A percentile compares a stretch with the other conserved stretches of the same genome.
These are phyloP conservation scores for Casuarius casuarius DNA, from an alignment of 2,113 vertebrate genomes.

Conservation along the genomic window DNA sequence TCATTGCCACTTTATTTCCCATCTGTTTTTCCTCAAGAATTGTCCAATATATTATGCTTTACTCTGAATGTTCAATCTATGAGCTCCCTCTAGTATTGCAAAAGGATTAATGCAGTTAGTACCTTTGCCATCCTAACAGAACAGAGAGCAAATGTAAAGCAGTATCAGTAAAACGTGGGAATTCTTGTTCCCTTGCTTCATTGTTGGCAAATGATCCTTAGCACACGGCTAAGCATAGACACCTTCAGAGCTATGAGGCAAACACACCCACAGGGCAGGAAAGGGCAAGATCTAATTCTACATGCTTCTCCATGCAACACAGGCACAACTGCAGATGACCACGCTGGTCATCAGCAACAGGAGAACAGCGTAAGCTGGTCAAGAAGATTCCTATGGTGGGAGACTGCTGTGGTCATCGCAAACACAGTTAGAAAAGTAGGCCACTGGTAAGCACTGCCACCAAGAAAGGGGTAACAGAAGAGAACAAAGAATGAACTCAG, in stretches of 20 bases:
- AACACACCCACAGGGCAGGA: neutral
- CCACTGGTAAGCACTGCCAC: neutral
- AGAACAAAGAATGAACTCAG: neutral
- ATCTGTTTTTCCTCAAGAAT: constrained; percentile 34
- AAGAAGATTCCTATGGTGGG: neutral
- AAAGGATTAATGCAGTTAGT: constrained; percentile 15
- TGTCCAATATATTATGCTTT: neutral
- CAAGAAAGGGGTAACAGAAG: neutral
- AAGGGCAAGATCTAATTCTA: neutral
- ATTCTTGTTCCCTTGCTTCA: neutral
- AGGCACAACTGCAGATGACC: neutral
- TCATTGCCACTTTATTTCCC: constrained; percentile 26
- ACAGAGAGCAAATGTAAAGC: neutral
- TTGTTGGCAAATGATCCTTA: neutral
- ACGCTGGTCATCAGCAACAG: neutral
- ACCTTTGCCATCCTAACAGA: neutral
- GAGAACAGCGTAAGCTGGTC: neutral
- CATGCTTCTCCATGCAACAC: neutral
- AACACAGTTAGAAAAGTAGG: neutral
- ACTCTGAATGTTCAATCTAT: neutral
- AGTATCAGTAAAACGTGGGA: neutral
- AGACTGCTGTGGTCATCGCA: neutral
- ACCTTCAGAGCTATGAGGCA: neutral
- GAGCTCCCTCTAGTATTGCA: constrained; percentile 60
- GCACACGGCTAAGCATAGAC: neutral